Conservation (phyloP, 2,113 vertebrate genomes). For the Mesembrinibis cayennensis region DNA sequence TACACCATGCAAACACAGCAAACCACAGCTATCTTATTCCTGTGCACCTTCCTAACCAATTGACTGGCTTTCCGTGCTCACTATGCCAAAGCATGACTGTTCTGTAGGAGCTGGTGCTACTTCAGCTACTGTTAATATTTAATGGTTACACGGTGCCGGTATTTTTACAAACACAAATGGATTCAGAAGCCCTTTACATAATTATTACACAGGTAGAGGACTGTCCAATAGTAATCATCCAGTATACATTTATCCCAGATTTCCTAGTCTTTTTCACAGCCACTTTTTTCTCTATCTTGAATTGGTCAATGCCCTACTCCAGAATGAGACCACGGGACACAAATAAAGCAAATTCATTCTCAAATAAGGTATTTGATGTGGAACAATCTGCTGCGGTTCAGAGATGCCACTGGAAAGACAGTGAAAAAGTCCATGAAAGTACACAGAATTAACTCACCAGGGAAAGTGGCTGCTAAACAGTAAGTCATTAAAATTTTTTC, state of each 20-base stretch:
- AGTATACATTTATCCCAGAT: neutral
- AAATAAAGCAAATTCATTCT: neutral
- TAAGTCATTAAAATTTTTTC: neutral
- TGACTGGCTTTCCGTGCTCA: neutral
- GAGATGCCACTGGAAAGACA: neutral
- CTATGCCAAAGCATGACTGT: neutral
- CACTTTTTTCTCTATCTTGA: neutral
- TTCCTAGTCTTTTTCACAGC: neutral
- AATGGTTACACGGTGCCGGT: neutral
- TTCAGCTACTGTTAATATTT: neutral
- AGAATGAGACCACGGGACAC: neutral
- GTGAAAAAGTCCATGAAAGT: neutral
- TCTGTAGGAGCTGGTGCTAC: neutral
- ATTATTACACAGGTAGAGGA: neutral
- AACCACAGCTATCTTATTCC: neutral
- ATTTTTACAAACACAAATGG: neutral
- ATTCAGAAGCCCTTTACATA: neutral
- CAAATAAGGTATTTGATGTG: neutral
- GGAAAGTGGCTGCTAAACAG: neutral
- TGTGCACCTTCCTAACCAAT: neutral
- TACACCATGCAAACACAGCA: neutral
- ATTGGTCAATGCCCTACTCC: rapidly evolving
- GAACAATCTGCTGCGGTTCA: neutral
- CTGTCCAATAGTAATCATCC: neutral
- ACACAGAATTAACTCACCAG: neutral